Evolutionary conservation across 2,797 vertebrate genomes (phyloP).

Genomic region (Artibeus lituratus): DNA sequence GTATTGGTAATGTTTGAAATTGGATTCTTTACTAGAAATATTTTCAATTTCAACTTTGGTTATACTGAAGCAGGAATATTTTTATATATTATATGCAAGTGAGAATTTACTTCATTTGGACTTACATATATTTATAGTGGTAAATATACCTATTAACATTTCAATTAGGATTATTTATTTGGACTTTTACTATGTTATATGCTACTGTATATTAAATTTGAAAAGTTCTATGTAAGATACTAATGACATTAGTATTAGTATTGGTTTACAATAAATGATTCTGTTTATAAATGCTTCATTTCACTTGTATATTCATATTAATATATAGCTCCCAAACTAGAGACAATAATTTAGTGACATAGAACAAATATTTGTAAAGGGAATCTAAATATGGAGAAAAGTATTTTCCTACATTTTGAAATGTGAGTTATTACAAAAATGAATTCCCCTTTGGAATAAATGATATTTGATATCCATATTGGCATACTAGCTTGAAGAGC

Average conservation of each 20-base stretch:
- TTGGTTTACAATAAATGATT: neutral
- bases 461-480: conserved; percentile 58
- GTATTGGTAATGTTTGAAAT: neutral
- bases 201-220: neutral
- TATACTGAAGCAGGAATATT: neutral
- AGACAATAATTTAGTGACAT: conserved; percentile 40
- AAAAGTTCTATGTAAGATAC: neutral
- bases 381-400: conserved; percentile 41
- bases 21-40: conserved; percentile 19
- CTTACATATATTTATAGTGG: conserved; percentile 1
- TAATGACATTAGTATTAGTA: neutral
- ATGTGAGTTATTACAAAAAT: conserved; percentile 58
- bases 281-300: neutral
- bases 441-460: conserved; percentile 60
- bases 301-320: conserved; percentile 48
- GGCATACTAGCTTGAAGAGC: conserved; percentile 56
- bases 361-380: conserved; percentile 52
- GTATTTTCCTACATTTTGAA: conserved; percentile 60
- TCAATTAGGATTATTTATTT: neutral
- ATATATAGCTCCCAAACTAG: neutral
- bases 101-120: neutral
- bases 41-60: conserved; percentile 30
- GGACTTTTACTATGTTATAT: neutral
- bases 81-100: neutral
- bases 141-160: neutral